Base-by-base conservation (phyloP, 2,113 vertebrate genomes). In the Empidonax traillii region DNA sequence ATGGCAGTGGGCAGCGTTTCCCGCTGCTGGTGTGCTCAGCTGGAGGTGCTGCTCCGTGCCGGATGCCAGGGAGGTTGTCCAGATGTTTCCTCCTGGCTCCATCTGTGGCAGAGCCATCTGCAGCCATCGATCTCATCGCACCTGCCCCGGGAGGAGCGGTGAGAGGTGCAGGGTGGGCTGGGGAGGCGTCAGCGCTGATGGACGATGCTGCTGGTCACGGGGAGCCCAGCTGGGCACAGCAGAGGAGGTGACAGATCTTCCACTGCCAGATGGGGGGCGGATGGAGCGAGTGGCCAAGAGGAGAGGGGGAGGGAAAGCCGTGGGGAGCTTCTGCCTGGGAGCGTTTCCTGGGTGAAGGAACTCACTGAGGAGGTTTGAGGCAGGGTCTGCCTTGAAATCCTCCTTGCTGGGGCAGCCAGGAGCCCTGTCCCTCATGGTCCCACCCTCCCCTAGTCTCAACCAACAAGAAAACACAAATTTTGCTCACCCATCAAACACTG, bases 21-120 rank as follows among this genome's bases (percentile, higher is more conserved):
- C 20, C 9, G 11, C 23, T 2, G 4, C 55, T 31, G 62, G 10
- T 35, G 86, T 62, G 62, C 77, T 30, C 4, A 0, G 53, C 56
- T 84, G 59, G 76, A 55, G 47, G 27, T 0, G 8, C 53, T 65
- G 85, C 79, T 72, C 67, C 4, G 0, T 67, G 31, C 93, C 97
- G 95, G 92, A 67, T 96, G 97, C 94, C 46, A 14, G 91, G 7
- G 31, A 49, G 3, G 37, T 2, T 10, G 30, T 58, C 90, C 98
- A 98, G 97, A 87, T 97, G 98, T 96, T 97, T 43, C 79, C 49
- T 71, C 43, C 75, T 2, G 11, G 94, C 71, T 86, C 95, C 97
- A 96, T 76, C 96, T 95, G 97, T 19, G 76, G 62, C 18, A 19
- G 86, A 72, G 63, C 30, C 56, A 65, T 37, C 72, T 80, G 43